These are phyloP conservation scores for Pipra filicauda DNA, from an alignment of 2,113 vertebrate genomes.

Conservation along the genomic window DNA sequence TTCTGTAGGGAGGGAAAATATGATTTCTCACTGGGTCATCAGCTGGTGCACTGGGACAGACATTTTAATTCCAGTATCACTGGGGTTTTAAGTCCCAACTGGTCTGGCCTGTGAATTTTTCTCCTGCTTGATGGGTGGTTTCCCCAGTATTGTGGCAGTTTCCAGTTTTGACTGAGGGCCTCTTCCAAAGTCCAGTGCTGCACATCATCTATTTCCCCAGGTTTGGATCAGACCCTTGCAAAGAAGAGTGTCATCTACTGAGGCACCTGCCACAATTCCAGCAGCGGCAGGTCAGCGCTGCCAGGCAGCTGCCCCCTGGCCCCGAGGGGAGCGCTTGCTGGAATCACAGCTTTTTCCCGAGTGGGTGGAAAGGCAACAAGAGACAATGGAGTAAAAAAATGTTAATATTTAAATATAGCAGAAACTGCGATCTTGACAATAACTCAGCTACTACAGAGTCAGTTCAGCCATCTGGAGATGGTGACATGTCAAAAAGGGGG, in stretches of 20 bases:
- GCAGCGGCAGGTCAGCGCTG: background rate
- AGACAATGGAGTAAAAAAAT: background rate
- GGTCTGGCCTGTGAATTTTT: background rate
- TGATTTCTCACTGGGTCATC: background rate
- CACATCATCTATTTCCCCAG: background rate
- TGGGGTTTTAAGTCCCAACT: background rate
- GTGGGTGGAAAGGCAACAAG: background rate
- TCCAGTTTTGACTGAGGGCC: background rate
- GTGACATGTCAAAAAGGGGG: background rate
- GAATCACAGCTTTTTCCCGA: background rate
- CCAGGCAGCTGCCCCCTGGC: background rate
- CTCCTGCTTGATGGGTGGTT: background rate
- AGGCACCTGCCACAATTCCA: background rate
- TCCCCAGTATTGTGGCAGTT: background rate
- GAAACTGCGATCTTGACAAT: background rate
- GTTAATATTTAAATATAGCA: conserved; percentile 15
- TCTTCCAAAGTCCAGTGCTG: background rate
- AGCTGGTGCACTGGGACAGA: background rate
- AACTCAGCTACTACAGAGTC: conserved; percentile 35
- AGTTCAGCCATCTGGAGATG: conserved; percentile 32
- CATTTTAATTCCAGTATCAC: background rate
- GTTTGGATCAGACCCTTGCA: background rate
- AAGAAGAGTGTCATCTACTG: background rate
- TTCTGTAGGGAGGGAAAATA: background rate
- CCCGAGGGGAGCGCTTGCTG: background rate